Percentiles rank a stretch among this genome's conserved stretches.
These are phyloP conservation scores for Spermophilus dauricus DNA, from an alignment of 2,113 vertebrate genomes.

Conservation along the genomic window DNA sequence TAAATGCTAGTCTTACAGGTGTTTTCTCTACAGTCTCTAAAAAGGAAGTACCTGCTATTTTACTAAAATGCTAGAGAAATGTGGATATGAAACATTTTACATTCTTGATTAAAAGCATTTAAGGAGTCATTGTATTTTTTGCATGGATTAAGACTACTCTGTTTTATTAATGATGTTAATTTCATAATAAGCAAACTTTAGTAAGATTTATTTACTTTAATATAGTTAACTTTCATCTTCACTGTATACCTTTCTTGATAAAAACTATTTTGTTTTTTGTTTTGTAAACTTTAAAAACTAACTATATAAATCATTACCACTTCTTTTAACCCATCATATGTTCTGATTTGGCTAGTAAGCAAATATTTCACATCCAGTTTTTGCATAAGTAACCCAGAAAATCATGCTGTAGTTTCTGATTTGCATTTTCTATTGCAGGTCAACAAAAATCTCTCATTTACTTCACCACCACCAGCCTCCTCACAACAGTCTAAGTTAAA, in stretches of 20 bases:
- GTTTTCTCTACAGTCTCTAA: constrained; percentile 62
- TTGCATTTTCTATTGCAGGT: constrained; percentile 90
- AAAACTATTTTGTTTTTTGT: background rate
- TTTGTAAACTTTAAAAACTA: constrained; percentile 27
- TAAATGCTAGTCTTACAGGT: constrained; percentile 36
- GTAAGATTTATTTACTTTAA: constrained; percentile 27
- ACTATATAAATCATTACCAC: background rate
- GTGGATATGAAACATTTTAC: constrained; percentile 54
- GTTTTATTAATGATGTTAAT: background rate
- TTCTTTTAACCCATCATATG: background rate
- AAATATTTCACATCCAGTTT: constrained; percentile 75
- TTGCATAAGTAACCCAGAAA: constrained; percentile 88
- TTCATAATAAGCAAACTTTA: constrained; percentile 16
- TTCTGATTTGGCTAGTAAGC: constrained; percentile 75
- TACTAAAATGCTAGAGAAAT: constrained; percentile 22
- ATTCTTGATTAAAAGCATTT: constrained; percentile 46
- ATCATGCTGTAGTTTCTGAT: constrained; percentile 86
- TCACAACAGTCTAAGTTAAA: constrained; percentile 92
- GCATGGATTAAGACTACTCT: constrained; percentile 7
- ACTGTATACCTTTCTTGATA: constrained; percentile 20
- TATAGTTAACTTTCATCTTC: background rate
- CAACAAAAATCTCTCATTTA: constrained; percentile 90
- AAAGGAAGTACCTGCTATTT: constrained; percentile 55
- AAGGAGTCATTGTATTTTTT: constrained; percentile 18
- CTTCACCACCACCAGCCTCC: constrained; percentile 90